Conservation (phyloP, 2,797 vertebrate species). For the Smutsia temminckii region DNA sequence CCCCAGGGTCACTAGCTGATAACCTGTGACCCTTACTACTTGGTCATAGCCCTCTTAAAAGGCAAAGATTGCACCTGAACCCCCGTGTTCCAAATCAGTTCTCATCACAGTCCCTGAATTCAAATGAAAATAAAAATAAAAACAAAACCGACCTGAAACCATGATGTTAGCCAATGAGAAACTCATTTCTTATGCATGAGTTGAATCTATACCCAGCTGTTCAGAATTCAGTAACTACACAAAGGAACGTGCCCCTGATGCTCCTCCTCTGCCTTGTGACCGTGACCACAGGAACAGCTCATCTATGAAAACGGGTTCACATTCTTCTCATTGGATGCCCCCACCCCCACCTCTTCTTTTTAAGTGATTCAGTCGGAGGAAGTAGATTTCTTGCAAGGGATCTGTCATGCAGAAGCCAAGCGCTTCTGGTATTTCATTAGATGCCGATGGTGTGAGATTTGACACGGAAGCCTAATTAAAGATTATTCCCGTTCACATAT, state of each 20-base stretch:
- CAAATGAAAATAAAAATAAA: background rate
- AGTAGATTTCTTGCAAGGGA: constrained; percentile 13
- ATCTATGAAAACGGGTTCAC: background rate
- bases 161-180: constrained; percentile 10
- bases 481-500: constrained; percentile 51
- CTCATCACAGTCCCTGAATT: background rate
- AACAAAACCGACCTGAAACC: background rate
- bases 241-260: background rate
- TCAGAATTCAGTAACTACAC: background rate
- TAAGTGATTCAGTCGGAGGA: background rate
- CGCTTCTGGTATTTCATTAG: constrained; percentile 59
- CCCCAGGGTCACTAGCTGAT: background rate
- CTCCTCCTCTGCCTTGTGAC: background rate
- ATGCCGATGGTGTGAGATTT: constrained; percentile 52
- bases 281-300: background rate
- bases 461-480: constrained; percentile 71
- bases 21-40: background rate
- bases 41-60: background rate
- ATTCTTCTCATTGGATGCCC: background rate
- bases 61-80: background rate
- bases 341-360: background rate
- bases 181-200: constrained; percentile 13
- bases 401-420: background rate
- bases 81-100: background rate
- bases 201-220: constrained; percentile 36